Evolutionary conservation across 2,888 invertebrate genomes (phyloP).

Genomic region (Idaea aversata): DNA sequence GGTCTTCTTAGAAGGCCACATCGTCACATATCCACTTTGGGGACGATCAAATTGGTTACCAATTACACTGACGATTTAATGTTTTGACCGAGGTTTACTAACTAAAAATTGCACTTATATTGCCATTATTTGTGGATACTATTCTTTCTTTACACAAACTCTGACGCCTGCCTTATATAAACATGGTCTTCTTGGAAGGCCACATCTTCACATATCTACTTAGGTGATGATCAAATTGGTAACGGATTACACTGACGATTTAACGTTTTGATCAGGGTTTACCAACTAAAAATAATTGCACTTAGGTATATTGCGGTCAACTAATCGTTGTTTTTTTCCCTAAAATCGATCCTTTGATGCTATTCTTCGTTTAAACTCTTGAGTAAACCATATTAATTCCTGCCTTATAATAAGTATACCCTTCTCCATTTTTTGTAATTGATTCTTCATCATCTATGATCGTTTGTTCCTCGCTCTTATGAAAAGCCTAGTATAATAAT

Average conservation of each 20-base stretch:
- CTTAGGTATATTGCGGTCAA: slow-evolving; percentile 33
- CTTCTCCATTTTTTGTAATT: neutral
- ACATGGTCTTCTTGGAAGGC: no score
- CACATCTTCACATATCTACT: slow-evolving; percentile 44
- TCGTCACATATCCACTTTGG: slow-evolving; percentile 50
- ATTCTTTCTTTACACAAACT: neutral
- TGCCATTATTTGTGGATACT: neutral
- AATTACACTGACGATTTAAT: slow-evolving; percentile 69
- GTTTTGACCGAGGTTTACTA: slow-evolving; percentile 34
- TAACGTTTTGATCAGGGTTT: slow-evolving; percentile 43
- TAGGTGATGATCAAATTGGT: slow-evolving; percentile 65
- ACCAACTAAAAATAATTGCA: slow-evolving; percentile 35
- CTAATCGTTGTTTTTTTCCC: slow-evolving; percentile 12
- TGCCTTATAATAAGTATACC: no score
- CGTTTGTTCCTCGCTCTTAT: neutral
- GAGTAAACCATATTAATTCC: no score
- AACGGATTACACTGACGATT: slow-evolving; percentile 69
- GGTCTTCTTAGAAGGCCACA: no score
- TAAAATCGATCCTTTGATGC: no score
- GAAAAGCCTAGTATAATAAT: neutral
- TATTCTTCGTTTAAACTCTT: no score
- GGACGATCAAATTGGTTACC: slow-evolving; percentile 67
- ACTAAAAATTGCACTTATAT: slow-evolving; percentile 27
- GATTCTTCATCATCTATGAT: neutral
- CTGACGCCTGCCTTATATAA: no score